Evolutionary conservation across 2,113 vertebrate genomes (phyloP), one percentile per base, ranked within the genome.

Genomic region (Cacatua alba): DNA sequence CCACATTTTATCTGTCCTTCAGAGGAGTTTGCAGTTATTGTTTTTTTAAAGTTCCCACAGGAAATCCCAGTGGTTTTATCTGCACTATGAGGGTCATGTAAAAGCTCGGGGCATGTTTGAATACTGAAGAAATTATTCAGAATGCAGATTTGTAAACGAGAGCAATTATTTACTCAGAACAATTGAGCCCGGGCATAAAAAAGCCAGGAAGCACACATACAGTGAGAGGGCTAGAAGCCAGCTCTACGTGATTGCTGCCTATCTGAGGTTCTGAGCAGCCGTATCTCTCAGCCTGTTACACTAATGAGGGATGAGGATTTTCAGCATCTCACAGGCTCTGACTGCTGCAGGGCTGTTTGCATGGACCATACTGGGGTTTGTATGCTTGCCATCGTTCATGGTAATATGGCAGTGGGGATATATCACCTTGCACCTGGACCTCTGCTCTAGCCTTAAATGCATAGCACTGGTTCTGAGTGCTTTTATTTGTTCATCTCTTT

Each of bases 41-140:
- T 95, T 78, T 93, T 96, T 96, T 96, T 89, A 53, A 96, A 89
- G 94, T 97, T 96, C 95, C 96, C 96, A 97, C 96, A 96, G 94
- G 95, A 96, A 96, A 97, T 92, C 86, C 95, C 69, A 4, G 80
- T 0, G 5, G 77, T 94, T 95, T 96, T 85, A 95, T 91, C 86
- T 89, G 69, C 91, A 79, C 62, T 91, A 65, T 76, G 81, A 89
- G 77, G 88, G 88, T 92, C 53, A 39, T 82, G 83, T 87, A 95
- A 95, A 96, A 94, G 92, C 81, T 91, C 79, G 83, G 43, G 86
- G 65, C 8, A 5, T 86, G 74, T 91, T 85, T 79, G 80, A 96
- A 93, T 6, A 16, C 76, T 48, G 65, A 82, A 92, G 80, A 96
- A 96, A 96, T 96, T 90, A 94, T 94, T 86, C 77, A 94, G 90